Evolutionary conservation across 2,797 vertebrate species (phyloP), one percentile per base, ranked within the genome.

Genomic region (Staurois parvus): DNA sequence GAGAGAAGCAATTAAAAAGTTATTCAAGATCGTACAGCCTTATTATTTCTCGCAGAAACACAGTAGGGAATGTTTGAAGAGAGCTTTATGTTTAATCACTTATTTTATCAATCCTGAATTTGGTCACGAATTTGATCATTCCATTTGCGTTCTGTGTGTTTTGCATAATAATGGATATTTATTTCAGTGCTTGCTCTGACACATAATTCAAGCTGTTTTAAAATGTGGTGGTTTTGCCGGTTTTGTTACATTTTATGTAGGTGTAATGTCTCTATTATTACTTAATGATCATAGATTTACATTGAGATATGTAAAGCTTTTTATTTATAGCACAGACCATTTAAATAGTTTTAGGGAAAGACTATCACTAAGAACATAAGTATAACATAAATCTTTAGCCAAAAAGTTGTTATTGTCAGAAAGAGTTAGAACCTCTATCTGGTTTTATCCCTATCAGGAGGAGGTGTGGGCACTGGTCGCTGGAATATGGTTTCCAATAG

Each of bases 81-180:
- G 28, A 76, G 84, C 73, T 86, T 86, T 66, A 48, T 82, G 21
- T 72, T 86, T 81, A 76, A 72, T 86, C 73, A 34, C 13, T 28
- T 76, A n/a, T 75, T 70, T 81, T 81, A 81, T 86, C 73, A 72
- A 48, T 72, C 73, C 30, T 48, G 15, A 34, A 19, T 68, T 72
- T 75, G 64, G 84, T 86, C 84, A 86, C 73, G 52, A 77, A 64
- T 74, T 56, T 40, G 30, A 56, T 86, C 45, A 85, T 85, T 80
- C 40, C 62, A 66, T 80, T 42, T 67, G 30, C 48, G 70, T 74
- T 34, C 17, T 85, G 78, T 85, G 78, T 80, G 72, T 85, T 69
- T 82, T 86, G 73, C 79, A 81, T 76, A 52, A 48, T 86, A 86
- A 72, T 86, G 64, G 4, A 70, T 21, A n/a, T 76, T 86, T 45